These are phyloP conservation scores for Chelon labrosus DNA, from an alignment of 2,797 vertebrate species.

Conservation along the genomic window DNA sequence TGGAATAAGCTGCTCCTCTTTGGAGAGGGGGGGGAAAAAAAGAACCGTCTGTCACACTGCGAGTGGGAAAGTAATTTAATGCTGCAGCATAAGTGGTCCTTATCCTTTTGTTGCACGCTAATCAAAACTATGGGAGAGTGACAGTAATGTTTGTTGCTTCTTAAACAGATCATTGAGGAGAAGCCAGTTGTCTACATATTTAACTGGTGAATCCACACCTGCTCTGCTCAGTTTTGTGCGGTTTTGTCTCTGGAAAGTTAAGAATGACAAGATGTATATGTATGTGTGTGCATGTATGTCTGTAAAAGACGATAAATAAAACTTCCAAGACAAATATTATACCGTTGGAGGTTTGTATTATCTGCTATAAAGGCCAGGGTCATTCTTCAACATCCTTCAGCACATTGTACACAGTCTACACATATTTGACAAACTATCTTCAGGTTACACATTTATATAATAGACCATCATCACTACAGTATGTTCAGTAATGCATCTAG, in stretches of 20 bases:
- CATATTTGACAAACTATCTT: constrained; percentile 65
- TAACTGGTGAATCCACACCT: neutral
- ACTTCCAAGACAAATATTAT: constrained; percentile 23
- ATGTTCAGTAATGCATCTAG: constrained; percentile 55
- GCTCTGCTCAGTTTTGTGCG: neutral
- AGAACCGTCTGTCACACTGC: constrained; percentile 22
- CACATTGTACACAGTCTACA: constrained; percentile 61
- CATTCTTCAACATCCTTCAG: constrained; percentile 45
- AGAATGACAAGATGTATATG: neutral
- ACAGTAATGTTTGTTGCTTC: constrained; percentile 11
- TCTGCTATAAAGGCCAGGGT: constrained; percentile 60
- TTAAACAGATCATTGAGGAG: neutral
- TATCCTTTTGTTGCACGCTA: neutral
- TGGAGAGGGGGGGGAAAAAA: neutral
- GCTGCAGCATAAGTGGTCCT: constrained; percentile 7
- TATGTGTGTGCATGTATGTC: neutral
- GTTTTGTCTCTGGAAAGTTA: neutral
- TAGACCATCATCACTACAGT: constrained; percentile 53
- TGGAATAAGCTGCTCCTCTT: constrained; percentile 6
- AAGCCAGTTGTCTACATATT: constrained; percentile 7
- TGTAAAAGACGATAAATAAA: constrained; percentile 23
- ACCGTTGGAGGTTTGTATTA: constrained; percentile 71
- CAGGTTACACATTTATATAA: constrained; percentile 67
- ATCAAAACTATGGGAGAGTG: neutral
- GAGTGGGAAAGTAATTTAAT: constrained; percentile 29